Base-by-base conservation (phyloP, 2,888 invertebrate species). In the Eremobia ochroleuca region DNA sequence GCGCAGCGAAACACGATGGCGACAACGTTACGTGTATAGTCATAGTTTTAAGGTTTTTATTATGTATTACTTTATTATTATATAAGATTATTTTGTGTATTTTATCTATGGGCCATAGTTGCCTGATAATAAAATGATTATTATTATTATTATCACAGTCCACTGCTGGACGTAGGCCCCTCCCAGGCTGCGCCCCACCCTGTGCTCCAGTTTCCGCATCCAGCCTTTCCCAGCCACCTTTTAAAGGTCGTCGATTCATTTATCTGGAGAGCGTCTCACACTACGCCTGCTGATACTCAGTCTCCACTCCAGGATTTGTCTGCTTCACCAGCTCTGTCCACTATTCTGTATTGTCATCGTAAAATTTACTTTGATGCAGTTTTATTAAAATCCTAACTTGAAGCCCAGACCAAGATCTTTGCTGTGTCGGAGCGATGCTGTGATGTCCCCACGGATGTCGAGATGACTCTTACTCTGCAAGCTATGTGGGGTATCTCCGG, bases 271-370 rank as follows among this genome's bases (percentile, higher is more conserved):
- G 4, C 11, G 11, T 55, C n/a, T n/a, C n/a, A n/a, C 25, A 55
- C 13, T n/a, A 13, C n/a, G 55, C n/a, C 13, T n/a, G 5, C n/a
- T 5, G 0, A n/a, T n/a, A n/a, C 0, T 4, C n/a, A 13, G 13
- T n/a, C 13, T 11, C n/a, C 9, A 21, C 21, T 49, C 49, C 21
- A 49, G 21, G 21, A 49, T 2, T 21, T 8, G 8, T 21, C 49
- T 21, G 21, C 18, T 37, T 25, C 52, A 43, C 11, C 43, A 15
- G 49, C 49, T 49, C 6, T 21, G 2, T 49, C 18, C 49, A 8
- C 21, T 49, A 0, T 49, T 49, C 6, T 49, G 21, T 21, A 49
- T 49, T 21, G 49, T 8, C 49, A 21, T 49, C 21, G 21, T 21
- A 21, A 49, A 49, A 49, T 8, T 49, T 8, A 21, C 49, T 49